Base-by-base conservation (phyloP, 2,797 vertebrate species). In the Acipenser oxyrinchus region DNA sequence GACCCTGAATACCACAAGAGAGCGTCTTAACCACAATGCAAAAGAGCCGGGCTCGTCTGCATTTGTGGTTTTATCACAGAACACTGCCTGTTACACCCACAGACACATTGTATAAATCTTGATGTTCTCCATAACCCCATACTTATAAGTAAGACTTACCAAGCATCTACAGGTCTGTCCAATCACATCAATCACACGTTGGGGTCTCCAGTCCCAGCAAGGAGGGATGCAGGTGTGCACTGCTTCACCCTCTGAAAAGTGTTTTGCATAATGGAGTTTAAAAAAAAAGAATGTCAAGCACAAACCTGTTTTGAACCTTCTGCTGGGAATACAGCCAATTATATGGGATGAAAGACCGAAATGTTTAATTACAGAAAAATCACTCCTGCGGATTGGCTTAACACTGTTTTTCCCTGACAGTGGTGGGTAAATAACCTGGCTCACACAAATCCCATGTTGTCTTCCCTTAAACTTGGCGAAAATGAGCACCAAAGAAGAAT, bases 301-400 rank as follows among this genome's bases (percentile, higher is more conserved):
- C 55, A 58, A 58, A 58, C 55, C 12, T 58, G 55, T 58, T 58
- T 58, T 11, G 10, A 58, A 11, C 12, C 15, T 58, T 58, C 55
- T 58, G 55, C 7, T 58, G 55, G 55, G 55, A 58, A 58, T 58
- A 5, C 10, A n/a, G 55, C 3, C 11, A 58, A 58, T 58, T 58
- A 58, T 58, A n/a, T 6, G 13, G 8, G 55, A 58, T 58, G 12
- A 23, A 60, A 48, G 68, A 70, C 59, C 11, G 55, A 69, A 69
- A 69, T 53, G 69, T 65, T 70, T 70, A 70, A 70, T 70, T 70
- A 70, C 18, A 18, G 18, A 66, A 63, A 65, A 60, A 37, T 60
- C 48, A 51, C 64, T 60, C 51, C 64, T 50, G 64, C 58, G 64
- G 51, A 51, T 57, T 64, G 60, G 49, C 50, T 51, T 37, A 49